A percentile compares a stretch with the other conserved stretches of the same genome.
Conservation (phyloP, 2,797 vertebrate species). For the Sebastes minor region DNA sequence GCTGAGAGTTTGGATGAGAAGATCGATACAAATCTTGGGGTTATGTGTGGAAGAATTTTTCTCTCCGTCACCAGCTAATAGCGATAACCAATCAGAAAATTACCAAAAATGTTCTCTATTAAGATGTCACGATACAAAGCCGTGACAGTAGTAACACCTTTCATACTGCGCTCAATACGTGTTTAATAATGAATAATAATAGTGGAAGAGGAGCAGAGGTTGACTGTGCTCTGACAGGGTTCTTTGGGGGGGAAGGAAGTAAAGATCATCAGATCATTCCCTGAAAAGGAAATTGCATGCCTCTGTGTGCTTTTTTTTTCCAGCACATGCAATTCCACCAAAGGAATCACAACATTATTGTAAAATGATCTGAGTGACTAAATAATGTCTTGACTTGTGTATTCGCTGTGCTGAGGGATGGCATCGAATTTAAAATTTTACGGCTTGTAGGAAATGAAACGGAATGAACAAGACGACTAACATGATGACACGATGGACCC, state of each 20-base stretch:
- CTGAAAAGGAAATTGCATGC: slow-evolving; percentile 15
- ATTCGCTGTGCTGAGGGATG: slow-evolving; percentile 6
- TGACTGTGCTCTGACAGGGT: slow-evolving; percentile 14
- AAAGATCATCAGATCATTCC: slow-evolving; percentile 30
- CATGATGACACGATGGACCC: slow-evolving; percentile 23
- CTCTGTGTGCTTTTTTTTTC: not conserved
- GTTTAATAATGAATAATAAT: slow-evolving; percentile 39
- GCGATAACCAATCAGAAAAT: not conserved
- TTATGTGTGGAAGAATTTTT: not conserved
- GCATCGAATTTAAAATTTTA: slow-evolving; percentile 11
- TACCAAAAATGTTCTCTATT: slow-evolving; percentile 2
- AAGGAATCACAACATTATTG: slow-evolving; percentile 19
- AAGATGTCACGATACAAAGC: not conserved
- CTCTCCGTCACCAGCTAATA: not conserved
- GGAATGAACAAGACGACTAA: slow-evolving; percentile 26
- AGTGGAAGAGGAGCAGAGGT: slow-evolving; percentile 10
- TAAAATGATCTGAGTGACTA: slow-evolving; percentile 35
- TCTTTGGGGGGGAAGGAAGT: not conserved
- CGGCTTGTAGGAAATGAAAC: slow-evolving; percentile 25
- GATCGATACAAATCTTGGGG: not conserved
- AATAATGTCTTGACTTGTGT: slow-evolving; percentile 10
- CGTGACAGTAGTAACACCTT: not conserved
- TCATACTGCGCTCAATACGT: slow-evolving; percentile 4
- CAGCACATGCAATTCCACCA: not conserved
- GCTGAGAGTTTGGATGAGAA: not conserved